Conservation (phyloP, 2,888 invertebrate species). For the Erpobdella octoculata region DNA sequence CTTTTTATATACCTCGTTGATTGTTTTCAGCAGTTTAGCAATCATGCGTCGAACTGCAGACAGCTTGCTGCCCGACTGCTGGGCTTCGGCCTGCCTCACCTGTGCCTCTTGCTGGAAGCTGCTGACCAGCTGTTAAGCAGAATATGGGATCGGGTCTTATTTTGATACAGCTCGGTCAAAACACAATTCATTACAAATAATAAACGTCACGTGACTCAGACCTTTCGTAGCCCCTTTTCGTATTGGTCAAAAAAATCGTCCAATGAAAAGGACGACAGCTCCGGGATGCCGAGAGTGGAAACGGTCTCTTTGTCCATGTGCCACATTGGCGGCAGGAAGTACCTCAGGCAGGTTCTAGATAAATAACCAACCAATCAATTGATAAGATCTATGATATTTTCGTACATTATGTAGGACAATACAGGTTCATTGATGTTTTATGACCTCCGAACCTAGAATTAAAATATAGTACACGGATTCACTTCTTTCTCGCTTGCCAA, state of each 20-base stretch:
- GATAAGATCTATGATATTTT: too few relatives aligned
- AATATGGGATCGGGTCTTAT: background rate
- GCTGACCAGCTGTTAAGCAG: conserved; percentile 45
- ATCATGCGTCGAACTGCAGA: conserved; percentile 48
- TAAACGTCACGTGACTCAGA: conserved; percentile 32
- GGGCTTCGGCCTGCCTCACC: conserved; percentile 44
- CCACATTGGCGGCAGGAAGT: conserved; percentile 52
- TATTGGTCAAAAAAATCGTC: conserved; percentile 53
- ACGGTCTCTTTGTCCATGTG: conserved; percentile 51
- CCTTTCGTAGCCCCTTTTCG: conserved; percentile 50
- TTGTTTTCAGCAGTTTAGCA: conserved; percentile 48
- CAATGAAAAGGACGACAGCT: conserved; percentile 49
- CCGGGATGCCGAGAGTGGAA: conserved; percentile 45
- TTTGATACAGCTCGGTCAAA: background rate
- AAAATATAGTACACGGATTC: too few relatives aligned
- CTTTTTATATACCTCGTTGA: conserved; percentile 45
- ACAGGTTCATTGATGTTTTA: background rate
- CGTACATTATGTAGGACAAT: background rate
- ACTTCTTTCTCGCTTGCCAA: too few relatives aligned
- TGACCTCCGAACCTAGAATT: background rate
- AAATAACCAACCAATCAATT: too few relatives aligned
- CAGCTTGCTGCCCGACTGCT: conserved; percentile 44
- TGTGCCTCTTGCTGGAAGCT: conserved; percentile 50
- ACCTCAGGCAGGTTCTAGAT: conserved; percentile 49
- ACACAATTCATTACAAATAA: background rate